Evolutionary conservation across 2,888 invertebrate species (phyloP).

Genomic region (Suillia variegata): DNA sequence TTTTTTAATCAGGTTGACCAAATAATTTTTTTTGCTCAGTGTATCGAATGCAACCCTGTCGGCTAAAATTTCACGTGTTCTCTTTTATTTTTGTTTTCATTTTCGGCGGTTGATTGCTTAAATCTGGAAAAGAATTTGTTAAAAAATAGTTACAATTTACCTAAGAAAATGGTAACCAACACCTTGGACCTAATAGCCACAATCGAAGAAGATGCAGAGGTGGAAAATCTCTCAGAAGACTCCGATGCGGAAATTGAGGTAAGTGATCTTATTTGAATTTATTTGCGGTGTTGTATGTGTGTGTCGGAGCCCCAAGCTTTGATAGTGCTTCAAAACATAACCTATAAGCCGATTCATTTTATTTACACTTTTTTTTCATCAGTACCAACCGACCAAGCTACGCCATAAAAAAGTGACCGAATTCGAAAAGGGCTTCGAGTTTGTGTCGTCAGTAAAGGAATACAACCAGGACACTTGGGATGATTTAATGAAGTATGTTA

Average conservation of each 20-base stretch:
- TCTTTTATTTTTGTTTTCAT: not conserved
- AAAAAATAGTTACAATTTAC: too few species aligned
- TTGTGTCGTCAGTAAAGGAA: constrained; percentile 77
- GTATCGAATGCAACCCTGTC: not conserved
- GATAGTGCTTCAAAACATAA: constrained; percentile 19
- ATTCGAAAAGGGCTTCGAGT: constrained; percentile 81
- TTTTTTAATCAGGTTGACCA: not conserved
- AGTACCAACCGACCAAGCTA: constrained; percentile 85
- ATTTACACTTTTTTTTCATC: constrained; percentile 46
- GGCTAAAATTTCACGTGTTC: not conserved
- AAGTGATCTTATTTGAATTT: too few species aligned
- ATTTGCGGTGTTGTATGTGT: not conserved
- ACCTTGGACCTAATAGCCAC: constrained; percentile 75
- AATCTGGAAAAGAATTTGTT: too few species aligned
- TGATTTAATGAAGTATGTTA: constrained; percentile 78
- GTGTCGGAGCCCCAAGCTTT: not conserved
- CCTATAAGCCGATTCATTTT: constrained; percentile 14
- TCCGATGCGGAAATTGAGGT: constrained; percentile 84
- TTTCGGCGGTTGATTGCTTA: too few species aligned
- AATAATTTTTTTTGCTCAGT: not conserved
- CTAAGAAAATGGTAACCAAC: too few species aligned
- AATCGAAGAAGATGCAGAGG: constrained; percentile 81
- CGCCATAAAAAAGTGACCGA: constrained; percentile 74
- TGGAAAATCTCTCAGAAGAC: constrained; percentile 79
- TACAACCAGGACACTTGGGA: constrained; percentile 84